A percentile compares a stretch with the other conserved stretches of the same genome.
These are phyloP conservation scores for Tragopan temminckii DNA, from an alignment of 2,797 vertebrate species.

Conservation along the genomic window DNA sequence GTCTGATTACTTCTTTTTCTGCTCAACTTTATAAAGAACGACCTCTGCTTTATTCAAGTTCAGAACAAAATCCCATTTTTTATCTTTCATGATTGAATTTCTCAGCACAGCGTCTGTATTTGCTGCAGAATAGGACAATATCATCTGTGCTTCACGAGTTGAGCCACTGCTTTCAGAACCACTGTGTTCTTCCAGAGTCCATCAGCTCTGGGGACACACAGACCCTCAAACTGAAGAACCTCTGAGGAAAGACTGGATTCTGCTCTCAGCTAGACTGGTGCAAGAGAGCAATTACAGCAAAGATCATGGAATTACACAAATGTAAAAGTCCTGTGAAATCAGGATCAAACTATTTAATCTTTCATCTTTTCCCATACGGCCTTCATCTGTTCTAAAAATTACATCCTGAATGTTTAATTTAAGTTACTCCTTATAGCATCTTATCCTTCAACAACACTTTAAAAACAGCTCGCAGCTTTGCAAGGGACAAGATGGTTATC, in stretches of 20 bases:
- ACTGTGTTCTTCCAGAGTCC: background rate
- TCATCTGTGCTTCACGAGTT: background rate
- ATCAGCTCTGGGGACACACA: background rate
- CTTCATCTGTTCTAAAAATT: background rate
- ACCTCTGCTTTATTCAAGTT: slow-evolving; percentile 46
- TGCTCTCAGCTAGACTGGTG: background rate
- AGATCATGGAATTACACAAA: background rate
- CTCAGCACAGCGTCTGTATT: slow-evolving; percentile 4
- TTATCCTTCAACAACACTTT: background rate
- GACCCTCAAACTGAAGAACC: background rate
- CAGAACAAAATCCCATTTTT: slow-evolving; percentile 43
- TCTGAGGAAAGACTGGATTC: background rate
- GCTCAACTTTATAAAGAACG: slow-evolving; percentile 26
- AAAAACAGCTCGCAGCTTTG: background rate
- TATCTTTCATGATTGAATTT: slow-evolving; percentile 37
- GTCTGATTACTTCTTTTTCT: slow-evolving; percentile 36
- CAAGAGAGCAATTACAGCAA: background rate
- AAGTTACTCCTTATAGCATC: background rate
- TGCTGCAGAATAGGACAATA: slow-evolving; percentile 21
- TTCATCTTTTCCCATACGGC: background rate
- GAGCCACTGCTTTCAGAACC: slow-evolving; percentile 36
- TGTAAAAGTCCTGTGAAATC: background rate
- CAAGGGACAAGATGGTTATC: background rate
- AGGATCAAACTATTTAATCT: background rate
- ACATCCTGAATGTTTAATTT: background rate